phyloP scores from a whole-genome alignment of 2,888 invertebrate genomes.

The Gryllus longicercus region DNA sequence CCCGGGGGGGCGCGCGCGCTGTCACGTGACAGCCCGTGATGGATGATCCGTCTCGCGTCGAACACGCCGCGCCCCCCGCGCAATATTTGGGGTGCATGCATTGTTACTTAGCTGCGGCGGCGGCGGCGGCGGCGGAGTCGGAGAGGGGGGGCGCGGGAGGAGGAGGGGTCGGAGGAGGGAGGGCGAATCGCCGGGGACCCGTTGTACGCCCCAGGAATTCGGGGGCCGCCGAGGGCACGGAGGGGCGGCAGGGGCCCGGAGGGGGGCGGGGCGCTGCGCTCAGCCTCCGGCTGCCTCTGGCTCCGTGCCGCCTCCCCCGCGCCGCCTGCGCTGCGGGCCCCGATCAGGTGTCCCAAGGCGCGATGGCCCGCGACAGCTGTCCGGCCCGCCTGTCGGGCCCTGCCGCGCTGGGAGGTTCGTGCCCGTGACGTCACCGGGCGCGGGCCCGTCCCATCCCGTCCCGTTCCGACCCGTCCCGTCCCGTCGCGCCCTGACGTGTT shows the following conservation, averaged over 20 bases:
- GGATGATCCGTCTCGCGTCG: constrained; percentile 8
- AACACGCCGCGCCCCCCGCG: constrained; percentile 1
- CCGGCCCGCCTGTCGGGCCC: not conserved
- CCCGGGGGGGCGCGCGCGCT: not conserved
- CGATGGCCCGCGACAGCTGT: constrained; percentile 6
- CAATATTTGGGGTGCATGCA: constrained; percentile 17
- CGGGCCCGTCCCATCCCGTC: not conserved
- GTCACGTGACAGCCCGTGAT: not conserved
- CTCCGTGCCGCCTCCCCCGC: too few relatives aligned
- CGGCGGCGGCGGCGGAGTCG: not conserved
- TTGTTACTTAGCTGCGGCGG: not conserved
- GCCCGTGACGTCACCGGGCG: not conserved
- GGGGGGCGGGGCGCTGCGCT: too few relatives aligned
- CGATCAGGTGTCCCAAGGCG: not conserved
- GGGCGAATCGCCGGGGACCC: not conserved
- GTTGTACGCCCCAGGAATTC: not conserved
- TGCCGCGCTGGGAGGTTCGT: not conserved
- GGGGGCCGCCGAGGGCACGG: not conserved
- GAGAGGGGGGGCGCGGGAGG: not conserved
- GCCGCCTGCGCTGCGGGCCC: too few relatives aligned
- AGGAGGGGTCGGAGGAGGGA: not conserved
- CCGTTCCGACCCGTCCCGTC: not conserved
- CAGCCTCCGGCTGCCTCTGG: too few relatives aligned
- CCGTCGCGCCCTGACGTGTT: too few relatives aligned
- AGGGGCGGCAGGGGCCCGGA: too few relatives aligned